Conservation (phyloP, 2,797 vertebrate genomes). For the Cryptoblepharus egeriae region DNA sequence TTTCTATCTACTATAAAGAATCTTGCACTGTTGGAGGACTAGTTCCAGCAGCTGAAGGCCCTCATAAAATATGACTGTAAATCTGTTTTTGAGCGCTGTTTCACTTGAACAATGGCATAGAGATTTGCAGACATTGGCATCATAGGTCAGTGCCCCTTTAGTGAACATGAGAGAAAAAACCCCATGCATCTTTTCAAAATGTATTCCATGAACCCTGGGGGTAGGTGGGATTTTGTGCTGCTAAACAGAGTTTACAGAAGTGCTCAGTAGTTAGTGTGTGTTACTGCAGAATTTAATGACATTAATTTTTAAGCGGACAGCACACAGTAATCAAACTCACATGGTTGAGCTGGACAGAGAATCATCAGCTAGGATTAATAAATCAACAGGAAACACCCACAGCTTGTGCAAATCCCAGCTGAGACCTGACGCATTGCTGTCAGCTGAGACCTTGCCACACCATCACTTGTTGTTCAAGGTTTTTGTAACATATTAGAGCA, state of each 20-base stretch:
- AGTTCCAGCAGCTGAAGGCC: too few species aligned
- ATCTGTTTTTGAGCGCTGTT: neutral
- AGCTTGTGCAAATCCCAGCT: conserved; percentile 11
- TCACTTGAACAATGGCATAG: neutral
- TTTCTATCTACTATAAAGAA: too few species aligned
- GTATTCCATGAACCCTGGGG: neutral
- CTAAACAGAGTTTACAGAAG: neutral
- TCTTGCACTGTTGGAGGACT: too few species aligned
- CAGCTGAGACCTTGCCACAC: conserved; percentile 24
- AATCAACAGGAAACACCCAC: conserved; percentile 26
- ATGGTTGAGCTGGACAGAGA: conserved; percentile 16
- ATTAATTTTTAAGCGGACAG: neutral
- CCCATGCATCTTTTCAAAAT: neutral
- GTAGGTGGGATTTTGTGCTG: too few species aligned
- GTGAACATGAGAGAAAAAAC: neutral
- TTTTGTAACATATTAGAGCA: neutral
- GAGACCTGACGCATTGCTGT: conserved; percentile 10
- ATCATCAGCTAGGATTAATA: conserved; percentile 22
- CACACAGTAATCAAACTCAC: neutral
- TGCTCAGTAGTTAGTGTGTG: neutral
- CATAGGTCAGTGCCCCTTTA: too few species aligned
- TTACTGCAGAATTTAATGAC: neutral
- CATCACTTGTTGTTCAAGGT: conserved; percentile 9
- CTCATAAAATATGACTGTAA: neutral
- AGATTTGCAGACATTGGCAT: neutral